Base-by-base conservation (phyloP, 2,113 vertebrate species). In the Tiliqua scincoides region DNA sequence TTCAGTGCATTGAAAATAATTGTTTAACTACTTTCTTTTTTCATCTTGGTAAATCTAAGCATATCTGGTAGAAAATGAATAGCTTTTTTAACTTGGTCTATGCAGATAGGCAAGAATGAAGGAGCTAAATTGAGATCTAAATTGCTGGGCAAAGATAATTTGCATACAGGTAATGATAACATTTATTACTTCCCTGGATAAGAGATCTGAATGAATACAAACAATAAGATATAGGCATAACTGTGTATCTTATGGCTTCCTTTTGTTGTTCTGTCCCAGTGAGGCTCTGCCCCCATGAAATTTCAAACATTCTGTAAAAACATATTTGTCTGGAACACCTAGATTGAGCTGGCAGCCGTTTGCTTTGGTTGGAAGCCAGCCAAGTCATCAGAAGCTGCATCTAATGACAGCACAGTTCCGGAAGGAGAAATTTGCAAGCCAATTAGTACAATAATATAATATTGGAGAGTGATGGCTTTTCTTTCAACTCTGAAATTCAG, bases 401-500 rank as follows among this genome's bases (percentile, higher is more conserved):
- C 67, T 94, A 89, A 91, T 85, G 73, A 71, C 52, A 91, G 61
- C 59, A 89, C 20, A 63, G 59, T 85, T 87, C 91, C 74, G 67
- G 25, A n/a, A 70, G 18, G 54, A 61, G 10, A 94, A 91, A 90
- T 72, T 27, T 89, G 40, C 79, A 87, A 91, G 83, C 68, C 72
- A 88, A 85, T 89, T 91, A 73, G 0, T 79, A 89, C 88, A 40
- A 92, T 86, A 81, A 83, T 74, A 18, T 48, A 84, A 63, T 84
- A 37, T n/a, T 35, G 67, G 7, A 2, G 79, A 79, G 65, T 86
- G 84, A 87, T 67, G 35, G 43, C 77, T 79, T 88, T 63, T 67
- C 43, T 87, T 89, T 32, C 82, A 91, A 91, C 89, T 89, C 75
- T 82, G 43, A 87, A 93, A 90, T 83, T 83, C 86, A 89, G 54